These are phyloP conservation scores for Zoanthus sansibaricus DNA, from an alignment of 92 coral and sea anemone species.

Conservation along the genomic window DNA sequence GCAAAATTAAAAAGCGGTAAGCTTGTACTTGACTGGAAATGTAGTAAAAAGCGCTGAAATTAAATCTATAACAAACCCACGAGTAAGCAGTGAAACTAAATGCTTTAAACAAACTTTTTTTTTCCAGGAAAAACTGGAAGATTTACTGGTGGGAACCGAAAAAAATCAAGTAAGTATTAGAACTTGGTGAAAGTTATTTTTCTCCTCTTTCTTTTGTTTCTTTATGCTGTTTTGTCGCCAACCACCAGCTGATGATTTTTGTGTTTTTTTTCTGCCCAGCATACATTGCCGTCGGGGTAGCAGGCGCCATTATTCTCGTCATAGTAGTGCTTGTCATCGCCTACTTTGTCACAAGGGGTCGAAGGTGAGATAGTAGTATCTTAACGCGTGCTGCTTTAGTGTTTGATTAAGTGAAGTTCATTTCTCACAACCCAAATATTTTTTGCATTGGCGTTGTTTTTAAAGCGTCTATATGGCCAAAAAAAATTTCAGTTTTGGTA, in stretches of 20 bases:
- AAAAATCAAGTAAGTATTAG: slow-evolving; percentile 26
- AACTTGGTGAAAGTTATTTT: not conserved
- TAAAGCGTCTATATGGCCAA: too few species aligned
- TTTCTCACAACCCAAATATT: too few species aligned
- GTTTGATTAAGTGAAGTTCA: too few species aligned
- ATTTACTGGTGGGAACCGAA: slow-evolving; percentile 7
- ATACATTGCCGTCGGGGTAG: slow-evolving; percentile 93
- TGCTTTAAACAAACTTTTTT: not conserved
- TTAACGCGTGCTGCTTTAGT: not conserved
- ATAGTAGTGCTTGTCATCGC: slow-evolving; percentile 84
- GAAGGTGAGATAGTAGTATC: slow-evolving; percentile 68
- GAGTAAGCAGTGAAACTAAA: not conserved
- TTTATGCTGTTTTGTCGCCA: not conserved
- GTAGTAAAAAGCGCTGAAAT: not conserved
- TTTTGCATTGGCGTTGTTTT: too few species aligned
- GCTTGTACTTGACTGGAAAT: not conserved
- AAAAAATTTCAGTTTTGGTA: too few species aligned
- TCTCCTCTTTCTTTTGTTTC: not conserved
- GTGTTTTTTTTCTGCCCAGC: slow-evolving; percentile 58
- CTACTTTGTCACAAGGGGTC: slow-evolving; percentile 80
- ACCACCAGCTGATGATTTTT: not conserved
- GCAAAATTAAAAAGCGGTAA: not conserved
- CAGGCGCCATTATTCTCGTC: slow-evolving; percentile 83
- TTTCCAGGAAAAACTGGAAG: slow-evolving; percentile 18
- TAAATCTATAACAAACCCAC: not conserved